Conservation (phyloP, 2,888 invertebrate species). For the Agrotis ipsilon region DNA sequence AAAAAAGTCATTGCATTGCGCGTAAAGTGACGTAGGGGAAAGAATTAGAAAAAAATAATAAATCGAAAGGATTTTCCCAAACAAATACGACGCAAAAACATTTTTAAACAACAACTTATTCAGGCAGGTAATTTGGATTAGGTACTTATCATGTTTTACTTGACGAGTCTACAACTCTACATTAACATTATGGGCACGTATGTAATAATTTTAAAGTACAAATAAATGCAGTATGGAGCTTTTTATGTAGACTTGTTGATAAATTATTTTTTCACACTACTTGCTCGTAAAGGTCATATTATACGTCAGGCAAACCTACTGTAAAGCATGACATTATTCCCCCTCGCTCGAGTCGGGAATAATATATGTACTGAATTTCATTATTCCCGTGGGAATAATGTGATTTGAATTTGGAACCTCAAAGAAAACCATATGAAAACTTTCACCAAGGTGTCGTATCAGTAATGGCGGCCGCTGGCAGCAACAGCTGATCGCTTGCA, state of each 20-base stretch:
- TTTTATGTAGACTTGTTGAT: background rate
- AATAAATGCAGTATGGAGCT: background rate
- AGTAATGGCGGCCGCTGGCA: too few species aligned
- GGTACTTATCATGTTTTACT: conserved; percentile 19
- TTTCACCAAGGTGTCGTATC: too few species aligned
- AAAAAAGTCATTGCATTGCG: conserved; percentile 7
- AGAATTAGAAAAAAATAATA: conserved; percentile 21
- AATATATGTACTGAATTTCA: too few species aligned
- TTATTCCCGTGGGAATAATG: too few species aligned
- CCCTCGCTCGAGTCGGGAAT: too few species aligned
- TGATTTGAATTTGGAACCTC: too few species aligned
- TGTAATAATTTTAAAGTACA: background rate
- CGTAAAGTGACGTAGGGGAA: conserved; percentile 27
- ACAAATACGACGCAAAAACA: conserved; percentile 9
- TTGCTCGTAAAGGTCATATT: too few species aligned
- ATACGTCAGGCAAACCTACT: too few species aligned
- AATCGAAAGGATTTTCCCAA: conserved; percentile 40
- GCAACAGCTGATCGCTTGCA: too few species aligned
- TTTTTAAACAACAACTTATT: conserved; percentile 11
- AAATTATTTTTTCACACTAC: too few species aligned
- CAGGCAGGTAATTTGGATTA: conserved; percentile 15
- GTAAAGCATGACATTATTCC: too few species aligned
- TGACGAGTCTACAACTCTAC: background rate
- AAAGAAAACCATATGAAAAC: too few species aligned
- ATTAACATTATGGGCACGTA: conserved; percentile 1